Base-by-base conservation (phyloP, 2,113 vertebrate species). In the Aegithalos caudatus region DNA sequence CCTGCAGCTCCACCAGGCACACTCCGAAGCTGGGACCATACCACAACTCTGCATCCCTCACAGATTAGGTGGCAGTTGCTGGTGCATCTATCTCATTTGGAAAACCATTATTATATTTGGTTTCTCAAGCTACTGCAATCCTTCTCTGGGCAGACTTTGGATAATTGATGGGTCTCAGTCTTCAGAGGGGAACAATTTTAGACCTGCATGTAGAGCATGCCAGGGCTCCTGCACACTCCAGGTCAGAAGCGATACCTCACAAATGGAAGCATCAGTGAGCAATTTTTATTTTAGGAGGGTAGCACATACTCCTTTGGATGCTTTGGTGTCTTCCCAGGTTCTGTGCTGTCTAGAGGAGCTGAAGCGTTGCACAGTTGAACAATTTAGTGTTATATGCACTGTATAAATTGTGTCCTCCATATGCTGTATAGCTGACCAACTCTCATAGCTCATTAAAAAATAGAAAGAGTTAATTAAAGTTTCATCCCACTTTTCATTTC, bases 401-500 rank as follows among this genome's bases (percentile, higher is more conserved):
- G 38, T 57, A 45, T 83, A 83, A 69, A 64, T 53, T 61, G 42
- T 71, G 11, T 25, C 67, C 33, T 79, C 21, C 1, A 1, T 48
- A 40, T 29, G 10, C 31, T 47, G 6, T 23, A 53, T 31, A 80
- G 19, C 38, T 86, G 60, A 64, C 17, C 21, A 21, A 74, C 28
- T 79, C 35, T 22, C 37, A 64, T 21, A 60, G 23, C 24, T 53
- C 40, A 69, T 64, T 61, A 74, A 92, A 54, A 25, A 91, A 62
- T 6, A 71, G n/a, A 20, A 58, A 83, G 33, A 61, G 11, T 8
- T 88, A 35, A 64, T 58, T 48, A 38, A 85, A 65, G 6, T 35
- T 69, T 88, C 81, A 65, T 23, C n/a, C n/a, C 35, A 45, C 35
- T 85, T 88, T 92, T 86, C 16, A 60, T 38, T 92, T 80, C 77